phyloP scores from a whole-genome alignment of 1,140 invertebrate genomes.

The Zaprionus taronus region DNA sequence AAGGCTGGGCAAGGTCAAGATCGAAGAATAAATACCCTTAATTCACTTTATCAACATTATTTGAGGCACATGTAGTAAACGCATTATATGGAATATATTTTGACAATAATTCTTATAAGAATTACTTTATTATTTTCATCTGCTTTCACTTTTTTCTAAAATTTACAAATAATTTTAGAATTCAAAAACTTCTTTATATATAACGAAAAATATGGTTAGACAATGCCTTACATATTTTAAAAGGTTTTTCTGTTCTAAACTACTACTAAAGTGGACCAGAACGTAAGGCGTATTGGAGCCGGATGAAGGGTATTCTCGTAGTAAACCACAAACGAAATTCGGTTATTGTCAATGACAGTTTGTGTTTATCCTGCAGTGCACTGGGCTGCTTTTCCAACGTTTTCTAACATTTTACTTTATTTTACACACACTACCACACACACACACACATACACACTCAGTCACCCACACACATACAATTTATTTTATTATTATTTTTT shows the following conservation, averaged over 20 bases:
- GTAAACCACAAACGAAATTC: constrained; percentile 5
- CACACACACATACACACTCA: neutral
- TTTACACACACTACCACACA: constrained; percentile 20
- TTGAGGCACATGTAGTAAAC: too few species aligned
- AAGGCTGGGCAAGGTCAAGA: neutral
- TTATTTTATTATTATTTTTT: constrained; percentile 63
- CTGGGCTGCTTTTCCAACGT: constrained; percentile 16
- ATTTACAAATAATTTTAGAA: neutral
- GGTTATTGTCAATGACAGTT: constrained; percentile 40
- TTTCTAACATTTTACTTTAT: constrained; percentile 44
- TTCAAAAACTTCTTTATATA: too few species aligned
- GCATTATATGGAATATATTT: too few species aligned
- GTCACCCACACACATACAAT: constrained; percentile 2
- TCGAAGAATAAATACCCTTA: constrained; percentile 15
- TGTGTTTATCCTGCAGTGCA: constrained; percentile 18
- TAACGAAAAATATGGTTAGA: too few species aligned
- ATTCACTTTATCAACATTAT: neutral
- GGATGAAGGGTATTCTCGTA: neutral
- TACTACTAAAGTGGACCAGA: neutral
- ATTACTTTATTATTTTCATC: too few species aligned
- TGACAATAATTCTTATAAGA: too few species aligned
- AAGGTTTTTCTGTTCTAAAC: too few species aligned
- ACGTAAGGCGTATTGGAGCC: neutral
- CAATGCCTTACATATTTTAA: too few species aligned
- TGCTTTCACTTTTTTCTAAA: too few species aligned